phyloP scores from a whole-genome alignment of 2,888 invertebrate species.

The Epistrophe grossulariae region DNA sequence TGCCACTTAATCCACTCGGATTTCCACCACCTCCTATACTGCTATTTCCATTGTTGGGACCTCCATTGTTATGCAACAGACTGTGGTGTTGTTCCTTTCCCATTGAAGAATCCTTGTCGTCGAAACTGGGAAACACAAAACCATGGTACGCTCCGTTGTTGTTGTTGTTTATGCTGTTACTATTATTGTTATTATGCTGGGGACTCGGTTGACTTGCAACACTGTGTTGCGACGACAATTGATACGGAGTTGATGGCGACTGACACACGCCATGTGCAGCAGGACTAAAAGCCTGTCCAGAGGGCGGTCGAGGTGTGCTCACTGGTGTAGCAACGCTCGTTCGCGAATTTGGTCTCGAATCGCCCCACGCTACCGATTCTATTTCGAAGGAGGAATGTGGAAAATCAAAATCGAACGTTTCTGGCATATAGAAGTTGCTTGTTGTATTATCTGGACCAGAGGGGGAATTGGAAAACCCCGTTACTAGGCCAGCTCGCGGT shows the following conservation, averaged over 20 bases:
- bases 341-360: conserved; percentile 87
- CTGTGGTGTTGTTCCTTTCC: conserved; percentile 76
- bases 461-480: conserved; percentile 83
- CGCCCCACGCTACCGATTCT: conserved; percentile 82
- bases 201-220: conserved; percentile 85
- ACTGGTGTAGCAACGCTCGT: conserved; percentile 87
- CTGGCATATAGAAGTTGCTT: conserved; percentile 85
- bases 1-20: conserved; percentile 54
- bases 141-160: conserved; percentile 76
- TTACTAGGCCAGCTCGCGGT: conserved; percentile 80
- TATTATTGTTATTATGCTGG: conserved; percentile 81
- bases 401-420: conserved; percentile 88
- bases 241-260: conserved; percentile 85
- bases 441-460: conserved; percentile 83
- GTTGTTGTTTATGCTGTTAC: conserved; percentile 77
- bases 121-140: conserved; percentile 77
- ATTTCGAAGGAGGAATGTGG: conserved; percentile 87
- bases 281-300: conserved; percentile 86
- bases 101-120: conserved; percentile 76
- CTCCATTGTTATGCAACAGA: conserved; percentile 68
- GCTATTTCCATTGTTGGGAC: conserved; percentile 84
- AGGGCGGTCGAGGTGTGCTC: conserved; percentile 87
- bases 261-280: conserved; percentile 84
- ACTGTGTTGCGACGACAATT: conserved; percentile 82
- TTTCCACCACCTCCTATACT: conserved; percentile 71